Conservation (phyloP, 2,113 vertebrate species). For the Alligator mississippiensis region DNA sequence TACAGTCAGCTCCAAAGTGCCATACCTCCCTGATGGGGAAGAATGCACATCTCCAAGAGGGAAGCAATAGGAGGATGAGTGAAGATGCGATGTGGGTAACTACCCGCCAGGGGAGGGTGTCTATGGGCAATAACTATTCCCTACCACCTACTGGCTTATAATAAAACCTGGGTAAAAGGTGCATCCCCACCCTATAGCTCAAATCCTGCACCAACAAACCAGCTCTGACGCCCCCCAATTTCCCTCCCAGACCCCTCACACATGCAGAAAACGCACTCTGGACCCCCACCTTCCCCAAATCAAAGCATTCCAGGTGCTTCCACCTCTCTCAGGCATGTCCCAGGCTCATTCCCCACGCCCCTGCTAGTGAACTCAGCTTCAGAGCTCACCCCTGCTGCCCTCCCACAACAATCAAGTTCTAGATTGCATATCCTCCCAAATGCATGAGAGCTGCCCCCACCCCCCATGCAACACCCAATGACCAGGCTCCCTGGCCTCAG, state of each 20-base stretch:
- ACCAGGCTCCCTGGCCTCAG: background rate
- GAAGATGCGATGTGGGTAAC: background rate
- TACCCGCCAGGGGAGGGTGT: fast-evolving
- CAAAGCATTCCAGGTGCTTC: background rate
- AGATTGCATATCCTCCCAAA: too few species aligned
- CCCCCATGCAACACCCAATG: too few species aligned
- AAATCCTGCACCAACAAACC: background rate
- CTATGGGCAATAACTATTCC: background rate
- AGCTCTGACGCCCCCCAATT: background rate
- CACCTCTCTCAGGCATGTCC: fast-evolving
- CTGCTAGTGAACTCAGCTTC: background rate
- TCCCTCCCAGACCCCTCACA: background rate
- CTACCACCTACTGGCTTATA: background rate
- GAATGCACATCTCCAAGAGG: too few species aligned
- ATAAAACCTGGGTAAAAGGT: background rate
- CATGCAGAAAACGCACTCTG: background rate
- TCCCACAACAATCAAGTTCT: background rate
- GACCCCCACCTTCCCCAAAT: background rate
- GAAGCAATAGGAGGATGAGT: background rate
- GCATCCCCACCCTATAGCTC: background rate
- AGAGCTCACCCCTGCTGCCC: background rate
- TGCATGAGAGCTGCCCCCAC: background rate
- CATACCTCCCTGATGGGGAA: background rate
- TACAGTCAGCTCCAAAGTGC: fast-evolving
- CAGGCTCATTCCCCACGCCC: background rate